These are phyloP conservation scores for Schizopygopsis malacanthus DNA, from an alignment of 2,797 vertebrate genomes.

Conservation along the genomic window DNA sequence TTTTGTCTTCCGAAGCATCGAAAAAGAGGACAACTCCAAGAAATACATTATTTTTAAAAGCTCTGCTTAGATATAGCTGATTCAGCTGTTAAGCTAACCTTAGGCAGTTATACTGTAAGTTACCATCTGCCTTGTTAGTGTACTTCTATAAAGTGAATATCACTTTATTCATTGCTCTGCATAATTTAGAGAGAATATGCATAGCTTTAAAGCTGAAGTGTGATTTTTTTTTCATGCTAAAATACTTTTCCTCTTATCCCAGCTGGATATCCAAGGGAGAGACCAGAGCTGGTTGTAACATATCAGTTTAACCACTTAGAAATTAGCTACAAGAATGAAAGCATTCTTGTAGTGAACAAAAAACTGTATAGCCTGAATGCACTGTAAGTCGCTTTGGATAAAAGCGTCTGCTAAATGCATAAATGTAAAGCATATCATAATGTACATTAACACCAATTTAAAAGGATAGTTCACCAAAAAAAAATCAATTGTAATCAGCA, in stretches of 20 bases:
- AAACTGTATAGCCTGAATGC: too few species aligned
- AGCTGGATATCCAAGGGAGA: neutral
- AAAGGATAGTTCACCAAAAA: neutral
- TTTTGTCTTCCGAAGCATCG: slow-evolving; percentile 9
- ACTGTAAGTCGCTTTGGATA: too few species aligned
- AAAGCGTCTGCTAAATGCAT: too few species aligned
- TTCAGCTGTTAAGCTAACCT: slow-evolving; percentile 37
- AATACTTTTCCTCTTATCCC: neutral
- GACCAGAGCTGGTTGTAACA: neutral
- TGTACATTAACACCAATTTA: neutral
- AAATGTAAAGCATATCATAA: neutral
- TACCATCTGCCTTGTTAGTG: slow-evolving; percentile 8
- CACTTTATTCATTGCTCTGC: slow-evolving; percentile 7
- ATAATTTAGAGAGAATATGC: slow-evolving; percentile 23
- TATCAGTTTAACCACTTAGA: neutral
- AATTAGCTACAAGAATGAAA: neutral
- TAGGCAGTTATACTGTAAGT: neutral
- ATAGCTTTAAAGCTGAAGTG: slow-evolving; percentile 22
- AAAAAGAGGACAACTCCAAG: slow-evolving; percentile 26
- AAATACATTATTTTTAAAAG: slow-evolving; percentile 30
- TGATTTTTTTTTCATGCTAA: neutral
- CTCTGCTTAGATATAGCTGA: slow-evolving; percentile 17
- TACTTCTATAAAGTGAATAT: neutral
- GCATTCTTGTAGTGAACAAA: too few species aligned
- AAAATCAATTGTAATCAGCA: too few species aligned